Evolutionary conservation across 2,113 vertebrate genomes (phyloP).

Genomic region (Beaufortia kweichowensis): DNA sequence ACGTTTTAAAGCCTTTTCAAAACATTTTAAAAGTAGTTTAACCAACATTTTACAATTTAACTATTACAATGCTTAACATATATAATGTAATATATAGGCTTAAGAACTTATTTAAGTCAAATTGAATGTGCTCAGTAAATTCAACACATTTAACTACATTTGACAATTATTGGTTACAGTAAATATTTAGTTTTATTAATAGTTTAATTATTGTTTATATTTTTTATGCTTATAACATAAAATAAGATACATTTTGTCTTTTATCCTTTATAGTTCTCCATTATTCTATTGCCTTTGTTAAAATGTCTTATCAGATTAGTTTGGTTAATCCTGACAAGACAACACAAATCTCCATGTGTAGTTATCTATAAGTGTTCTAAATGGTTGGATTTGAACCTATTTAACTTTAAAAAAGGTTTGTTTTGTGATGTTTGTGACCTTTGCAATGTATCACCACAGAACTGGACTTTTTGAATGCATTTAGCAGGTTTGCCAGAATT

Average conservation of each 20-base stretch:
- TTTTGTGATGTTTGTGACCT: neutral
- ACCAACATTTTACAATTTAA: too few relatives aligned
- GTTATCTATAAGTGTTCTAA: neutral
- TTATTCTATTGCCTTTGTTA: neutral
- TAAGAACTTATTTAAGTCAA: too few relatives aligned
- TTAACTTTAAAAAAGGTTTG: neutral
- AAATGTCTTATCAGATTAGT: conserved; percentile 6
- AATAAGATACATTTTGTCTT: neutral
- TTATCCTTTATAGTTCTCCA: neutral
- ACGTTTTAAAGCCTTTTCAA: too few relatives aligned
- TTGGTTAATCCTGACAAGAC: conserved; percentile 10
- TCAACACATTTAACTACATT: too few relatives aligned
- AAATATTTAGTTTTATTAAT: too few relatives aligned
- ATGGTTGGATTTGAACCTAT: neutral
- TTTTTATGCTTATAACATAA: neutral
- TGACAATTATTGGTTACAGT: too few relatives aligned
- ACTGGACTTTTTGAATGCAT: conserved; percentile 29
- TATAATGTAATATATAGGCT: too few relatives aligned
- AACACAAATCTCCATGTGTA: neutral
- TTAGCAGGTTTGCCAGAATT: conserved; percentile 51
- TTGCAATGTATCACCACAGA: neutral
- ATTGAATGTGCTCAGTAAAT: neutral
- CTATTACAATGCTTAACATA: too few relatives aligned
- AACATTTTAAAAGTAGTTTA: neutral
- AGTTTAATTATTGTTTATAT: too few relatives aligned